These are phyloP conservation scores for Ricordea florida DNA, from an alignment of 92 coral and sea anemone species.

Conservation along the genomic window DNA sequence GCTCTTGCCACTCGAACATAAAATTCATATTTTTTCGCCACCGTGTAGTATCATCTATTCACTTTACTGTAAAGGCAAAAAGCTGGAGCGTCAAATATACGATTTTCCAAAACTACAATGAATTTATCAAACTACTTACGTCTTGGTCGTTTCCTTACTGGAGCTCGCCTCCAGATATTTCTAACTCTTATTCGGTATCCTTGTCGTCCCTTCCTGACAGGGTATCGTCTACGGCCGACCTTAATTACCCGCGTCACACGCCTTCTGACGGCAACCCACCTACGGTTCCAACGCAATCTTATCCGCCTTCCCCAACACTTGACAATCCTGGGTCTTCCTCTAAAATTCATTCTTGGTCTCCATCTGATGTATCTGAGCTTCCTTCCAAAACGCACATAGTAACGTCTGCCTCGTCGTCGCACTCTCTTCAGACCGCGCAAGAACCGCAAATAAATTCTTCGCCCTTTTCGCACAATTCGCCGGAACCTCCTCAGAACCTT, in stretches of 20 bases:
- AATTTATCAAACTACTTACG: too few species aligned
- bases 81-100: too few species aligned
- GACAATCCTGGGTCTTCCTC: not conserved
- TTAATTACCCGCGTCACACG: not conserved
- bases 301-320: not conserved
- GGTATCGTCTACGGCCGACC: not conserved
- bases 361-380: not conserved
- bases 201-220: not conserved
- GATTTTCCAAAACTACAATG: too few species aligned
- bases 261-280: not conserved
- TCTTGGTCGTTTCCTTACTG: not conserved
- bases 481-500: not conserved
- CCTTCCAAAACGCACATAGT: not conserved
- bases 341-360: constrained; percentile 10
- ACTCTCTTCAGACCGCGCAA: not conserved
- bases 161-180: not conserved
- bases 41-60: too few species aligned
- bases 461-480: not conserved
- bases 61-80: too few species aligned
- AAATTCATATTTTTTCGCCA: too few species aligned
- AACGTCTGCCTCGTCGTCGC: not conserved
- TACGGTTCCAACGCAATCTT: not conserved
- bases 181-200: not conserved
- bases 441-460: not conserved
- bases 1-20: too few species aligned